These are phyloP conservation scores for Xerus rutilus DNA, from an alignment of 2,797 vertebrate species.

Conservation along the genomic window DNA sequence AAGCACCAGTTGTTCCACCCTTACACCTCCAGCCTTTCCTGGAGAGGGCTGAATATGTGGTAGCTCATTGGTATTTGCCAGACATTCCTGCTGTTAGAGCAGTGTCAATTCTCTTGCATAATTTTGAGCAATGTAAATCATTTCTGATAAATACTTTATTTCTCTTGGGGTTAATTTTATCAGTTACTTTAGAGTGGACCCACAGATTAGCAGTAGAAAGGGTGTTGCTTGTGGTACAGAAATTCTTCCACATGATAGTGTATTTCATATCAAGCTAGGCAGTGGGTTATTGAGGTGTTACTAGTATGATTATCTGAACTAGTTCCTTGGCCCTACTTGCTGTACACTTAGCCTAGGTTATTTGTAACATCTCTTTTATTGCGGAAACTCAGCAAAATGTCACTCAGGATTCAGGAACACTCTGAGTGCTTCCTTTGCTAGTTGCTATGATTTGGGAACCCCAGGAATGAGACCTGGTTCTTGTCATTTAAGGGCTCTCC, in stretches of 20 bases:
- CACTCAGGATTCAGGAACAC: background rate
- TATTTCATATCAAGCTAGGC: background rate
- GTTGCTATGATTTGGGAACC: background rate
- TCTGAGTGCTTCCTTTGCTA: background rate
- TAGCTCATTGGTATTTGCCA: background rate
- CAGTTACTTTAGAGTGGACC: constrained; percentile 50
- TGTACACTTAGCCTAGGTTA: background rate
- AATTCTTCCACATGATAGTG: background rate
- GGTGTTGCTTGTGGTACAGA: background rate
- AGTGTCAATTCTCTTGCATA: background rate
- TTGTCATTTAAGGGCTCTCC: background rate
- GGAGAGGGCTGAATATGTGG: background rate
- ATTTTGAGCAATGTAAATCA: constrained; percentile 63
- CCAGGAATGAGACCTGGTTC: background rate
- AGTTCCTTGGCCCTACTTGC: background rate
- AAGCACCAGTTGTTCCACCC: background rate
- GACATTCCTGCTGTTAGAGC: background rate
- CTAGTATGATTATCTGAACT: background rate
- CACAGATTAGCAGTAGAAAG: constrained; percentile 40
- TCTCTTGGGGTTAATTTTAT: constrained; percentile 61
- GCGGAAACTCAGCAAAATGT: background rate
- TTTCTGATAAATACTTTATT: constrained; percentile 57
- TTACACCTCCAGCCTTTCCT: background rate
- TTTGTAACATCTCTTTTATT: constrained; percentile 33
- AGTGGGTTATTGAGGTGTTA: constrained; percentile 10